Evolutionary conservation across 1,140 invertebrate genomes (phyloP).

Genomic region (Calephelis virginiensis): DNA sequence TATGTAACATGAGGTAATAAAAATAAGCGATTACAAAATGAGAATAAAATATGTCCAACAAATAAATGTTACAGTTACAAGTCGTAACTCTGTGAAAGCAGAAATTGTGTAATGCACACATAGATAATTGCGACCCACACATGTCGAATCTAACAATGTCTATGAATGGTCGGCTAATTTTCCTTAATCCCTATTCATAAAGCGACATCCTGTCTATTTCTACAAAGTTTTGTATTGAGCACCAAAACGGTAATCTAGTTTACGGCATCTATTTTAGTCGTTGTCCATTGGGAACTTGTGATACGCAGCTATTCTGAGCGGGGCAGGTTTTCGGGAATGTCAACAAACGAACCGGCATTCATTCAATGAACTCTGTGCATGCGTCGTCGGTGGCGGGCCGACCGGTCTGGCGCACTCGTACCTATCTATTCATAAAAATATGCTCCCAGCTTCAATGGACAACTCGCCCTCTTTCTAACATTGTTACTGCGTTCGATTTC

Average conservation of each 20-base stretch:
- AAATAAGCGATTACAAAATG: not conserved
- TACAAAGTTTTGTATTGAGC: conserved; percentile 50
- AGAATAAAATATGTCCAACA: conserved; percentile 4
- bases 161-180: conserved; percentile 12
- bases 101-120: conserved; percentile 9
- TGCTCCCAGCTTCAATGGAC: conserved; percentile 60
- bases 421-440: conserved; percentile 70
- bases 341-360: conserved; percentile 70
- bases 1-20: conserved; percentile 10
- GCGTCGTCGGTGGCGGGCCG: conserved; percentile 59
- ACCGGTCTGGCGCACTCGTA: conserved; percentile 49
- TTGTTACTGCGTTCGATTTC: conserved; percentile 28
- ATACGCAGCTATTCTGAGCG: conserved; percentile 67
- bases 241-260: conserved; percentile 60
- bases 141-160: not conserved
- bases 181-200: conserved; percentile 34
- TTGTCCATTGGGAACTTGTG: conserved; percentile 64
- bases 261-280: conserved; percentile 66
- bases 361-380: conserved; percentile 71
- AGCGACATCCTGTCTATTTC: conserved; percentile 51
- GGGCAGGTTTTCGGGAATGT: conserved; percentile 76
- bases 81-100: conserved; percentile 10
- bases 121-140: conserved; percentile 11
- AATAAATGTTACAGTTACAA: conserved; percentile 14
- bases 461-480: conserved; percentile 38